Evolutionary conservation across 2,797 vertebrate species (phyloP).

Genomic region (Premnoplex brunnescens): DNA sequence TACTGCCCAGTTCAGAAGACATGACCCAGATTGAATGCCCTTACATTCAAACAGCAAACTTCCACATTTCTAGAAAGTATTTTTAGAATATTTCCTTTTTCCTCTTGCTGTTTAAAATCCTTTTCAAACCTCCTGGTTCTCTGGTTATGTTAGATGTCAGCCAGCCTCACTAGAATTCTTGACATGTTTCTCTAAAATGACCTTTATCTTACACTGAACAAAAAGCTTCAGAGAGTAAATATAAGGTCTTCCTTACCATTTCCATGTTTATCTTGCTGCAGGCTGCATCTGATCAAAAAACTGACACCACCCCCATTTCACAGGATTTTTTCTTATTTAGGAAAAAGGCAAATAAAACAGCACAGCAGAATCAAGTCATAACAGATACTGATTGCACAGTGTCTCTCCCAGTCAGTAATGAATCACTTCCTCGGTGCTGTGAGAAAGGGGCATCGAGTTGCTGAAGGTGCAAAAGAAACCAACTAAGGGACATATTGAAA

Average conservation of each 20-base stretch:
- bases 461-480: background rate
- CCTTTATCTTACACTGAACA: slow-evolving; percentile 17
- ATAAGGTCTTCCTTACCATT: slow-evolving; percentile 10
- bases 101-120: background rate
- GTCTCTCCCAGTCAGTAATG: background rate
- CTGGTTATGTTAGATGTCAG: background rate
- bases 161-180: slow-evolving; percentile 13
- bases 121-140: background rate
- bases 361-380: background rate
- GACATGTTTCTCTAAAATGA: slow-evolving; percentile 7
- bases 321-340: background rate
- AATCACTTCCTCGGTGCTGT: background rate
- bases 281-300: slow-evolving; percentile 34
- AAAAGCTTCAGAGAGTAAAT: slow-evolving; percentile 26
- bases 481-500: background rate
- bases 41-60: background rate
- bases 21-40: background rate
- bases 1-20: background rate
- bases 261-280: slow-evolving; percentile 23
- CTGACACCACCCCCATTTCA: background rate
- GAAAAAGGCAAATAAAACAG: slow-evolving; percentile 6
- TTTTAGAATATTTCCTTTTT: background rate
- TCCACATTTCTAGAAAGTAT: background rate
- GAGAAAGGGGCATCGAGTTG: background rate
- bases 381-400: background rate